phyloP scores from a whole-genome alignment of 2,113 vertebrate species.

The Archilochus colubris region DNA sequence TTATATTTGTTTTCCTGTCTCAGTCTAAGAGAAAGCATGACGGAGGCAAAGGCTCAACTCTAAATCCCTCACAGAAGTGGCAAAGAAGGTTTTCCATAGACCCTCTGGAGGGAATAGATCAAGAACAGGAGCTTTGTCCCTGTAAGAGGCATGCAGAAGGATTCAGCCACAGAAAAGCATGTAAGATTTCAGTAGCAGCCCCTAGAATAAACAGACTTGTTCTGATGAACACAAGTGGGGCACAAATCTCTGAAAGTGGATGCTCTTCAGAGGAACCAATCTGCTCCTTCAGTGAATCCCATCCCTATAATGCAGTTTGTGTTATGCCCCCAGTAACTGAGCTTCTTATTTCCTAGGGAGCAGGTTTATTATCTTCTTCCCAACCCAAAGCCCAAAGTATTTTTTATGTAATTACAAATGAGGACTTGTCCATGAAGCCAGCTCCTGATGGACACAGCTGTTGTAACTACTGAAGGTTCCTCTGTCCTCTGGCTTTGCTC shows the following conservation, averaged over 20 bases:
- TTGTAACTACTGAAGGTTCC: not conserved
- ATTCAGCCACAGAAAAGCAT: rapidly evolving
- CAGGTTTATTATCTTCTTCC: not conserved
- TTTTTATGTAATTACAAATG: not conserved
- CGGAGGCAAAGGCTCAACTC: not conserved
- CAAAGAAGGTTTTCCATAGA: not conserved
- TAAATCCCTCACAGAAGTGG: not conserved
- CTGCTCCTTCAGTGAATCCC: not conserved
- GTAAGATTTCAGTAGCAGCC: not conserved
- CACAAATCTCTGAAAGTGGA: not conserved
- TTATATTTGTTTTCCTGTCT: not conserved
- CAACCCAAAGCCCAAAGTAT: not conserved
- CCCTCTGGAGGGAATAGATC: not conserved
- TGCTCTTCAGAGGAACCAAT: not conserved
- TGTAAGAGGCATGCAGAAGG: not conserved
- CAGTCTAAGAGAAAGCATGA: not conserved
- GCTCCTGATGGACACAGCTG: not conserved
- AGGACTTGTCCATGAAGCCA: not conserved
- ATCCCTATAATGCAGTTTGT: not conserved
- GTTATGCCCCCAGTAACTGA: not conserved
- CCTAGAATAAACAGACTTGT: not conserved
- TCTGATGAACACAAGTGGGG: not conserved
- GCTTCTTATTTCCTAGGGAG: not conserved
- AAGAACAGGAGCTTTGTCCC: not conserved
- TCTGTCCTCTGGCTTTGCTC: not conserved